phyloP scores from a whole-genome alignment of 37 sponge, comb jelly and placozoan species.

The Haliclona indistincta region DNA sequence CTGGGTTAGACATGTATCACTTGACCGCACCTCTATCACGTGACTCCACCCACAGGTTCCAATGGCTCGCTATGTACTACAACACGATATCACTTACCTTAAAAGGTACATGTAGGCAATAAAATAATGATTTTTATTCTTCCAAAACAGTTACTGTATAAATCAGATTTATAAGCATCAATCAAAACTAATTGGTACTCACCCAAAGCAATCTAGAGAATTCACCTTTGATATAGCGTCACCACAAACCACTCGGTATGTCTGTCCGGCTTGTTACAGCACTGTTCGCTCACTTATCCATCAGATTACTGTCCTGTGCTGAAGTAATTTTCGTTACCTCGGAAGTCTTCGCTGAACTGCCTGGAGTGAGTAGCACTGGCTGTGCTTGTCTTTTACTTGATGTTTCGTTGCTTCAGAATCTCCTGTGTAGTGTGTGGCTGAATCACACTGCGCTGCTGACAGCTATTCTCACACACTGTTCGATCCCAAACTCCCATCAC shows the following conservation, averaged over 20 bases:
- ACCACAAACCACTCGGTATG: slow-evolving; percentile 35
- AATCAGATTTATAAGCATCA: no score
- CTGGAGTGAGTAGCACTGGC: no score
- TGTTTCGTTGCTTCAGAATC: slow-evolving; percentile 15
- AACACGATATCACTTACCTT: slow-evolving; percentile 72
- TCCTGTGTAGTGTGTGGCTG: slow-evolving; percentile 47
- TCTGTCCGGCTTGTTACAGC: not conserved
- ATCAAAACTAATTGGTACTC: slow-evolving; percentile 46
- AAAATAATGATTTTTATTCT: not conserved
- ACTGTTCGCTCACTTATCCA: not conserved
- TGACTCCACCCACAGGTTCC: slow-evolving; percentile 48
- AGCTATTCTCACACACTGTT: slow-evolving; percentile 66
- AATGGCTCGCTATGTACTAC: slow-evolving; percentile 64
- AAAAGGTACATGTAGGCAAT: slow-evolving; percentile 60
- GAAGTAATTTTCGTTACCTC: slow-evolving; percentile 74
- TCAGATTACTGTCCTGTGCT: slow-evolving; percentile 72
- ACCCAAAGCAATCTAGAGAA: slow-evolving; percentile 69
- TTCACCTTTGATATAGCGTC: slow-evolving; percentile 85
- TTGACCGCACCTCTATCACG: no score
- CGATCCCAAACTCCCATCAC: slow-evolving; percentile 54
- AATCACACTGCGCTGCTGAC: slow-evolving; percentile 68
- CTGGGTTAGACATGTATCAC: slow-evolving; percentile 32
- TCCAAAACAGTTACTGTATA: not conserved
- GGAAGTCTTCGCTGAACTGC: slow-evolving; percentile 67
- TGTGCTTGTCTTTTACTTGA: no score